These are phyloP conservation scores for Mesocricetus auratus DNA, from an alignment of 2,113 vertebrate species.

Conservation along the genomic window DNA sequence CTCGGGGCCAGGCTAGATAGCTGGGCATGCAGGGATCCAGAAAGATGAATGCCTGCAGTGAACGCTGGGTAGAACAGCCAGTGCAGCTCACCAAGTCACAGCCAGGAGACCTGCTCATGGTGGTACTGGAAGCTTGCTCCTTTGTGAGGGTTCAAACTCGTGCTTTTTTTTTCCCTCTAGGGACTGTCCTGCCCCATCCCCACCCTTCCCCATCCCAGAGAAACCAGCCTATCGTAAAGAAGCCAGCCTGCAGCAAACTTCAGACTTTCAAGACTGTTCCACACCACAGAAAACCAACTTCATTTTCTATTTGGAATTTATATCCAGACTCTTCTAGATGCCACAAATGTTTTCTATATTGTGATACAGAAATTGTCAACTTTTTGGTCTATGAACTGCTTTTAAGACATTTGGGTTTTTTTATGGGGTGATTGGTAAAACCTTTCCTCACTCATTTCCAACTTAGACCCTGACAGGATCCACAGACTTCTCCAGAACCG, in stretches of 20 bases:
- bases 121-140: background rate
- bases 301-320: conserved; percentile 83
- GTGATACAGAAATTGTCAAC: conserved; percentile 84
- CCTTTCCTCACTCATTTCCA: conserved; percentile 73
- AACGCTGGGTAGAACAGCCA: background rate
- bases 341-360: conserved; percentile 76
- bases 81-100: background rate
- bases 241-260: conserved; percentile 85
- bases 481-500: conserved; percentile 5
- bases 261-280: conserved; percentile 80
- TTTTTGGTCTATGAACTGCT: conserved; percentile 85
- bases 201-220: conserved; percentile 40
- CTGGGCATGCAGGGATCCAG: background rate
- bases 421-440: conserved; percentile 77
- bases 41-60: background rate
- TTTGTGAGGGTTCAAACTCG: background rate
- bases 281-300: conserved; percentile 81
- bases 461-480: conserved; percentile 49
- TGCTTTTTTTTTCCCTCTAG: conserved; percentile 71
- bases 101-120: background rate
- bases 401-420: conserved; percentile 81
- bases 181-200: conserved; percentile 52
- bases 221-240: conserved; percentile 83
- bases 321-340: conserved; percentile 84
- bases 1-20: background rate